These are phyloP conservation scores for Poecilia wingei DNA, from an alignment of 2,797 vertebrate species.

Conservation along the genomic window DNA sequence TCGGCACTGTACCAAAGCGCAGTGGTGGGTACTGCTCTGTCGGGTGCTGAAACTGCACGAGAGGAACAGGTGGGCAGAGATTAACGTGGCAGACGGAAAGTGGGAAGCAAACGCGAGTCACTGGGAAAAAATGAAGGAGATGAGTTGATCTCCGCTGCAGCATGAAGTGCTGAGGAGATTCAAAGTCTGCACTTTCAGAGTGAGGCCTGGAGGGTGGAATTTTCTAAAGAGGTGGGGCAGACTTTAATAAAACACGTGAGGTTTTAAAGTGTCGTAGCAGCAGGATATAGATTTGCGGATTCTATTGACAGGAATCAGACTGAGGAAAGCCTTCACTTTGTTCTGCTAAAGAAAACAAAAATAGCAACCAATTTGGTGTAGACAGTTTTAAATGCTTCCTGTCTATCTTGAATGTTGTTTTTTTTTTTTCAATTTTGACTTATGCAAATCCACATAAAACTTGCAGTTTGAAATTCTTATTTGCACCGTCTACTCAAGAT, in stretches of 20 bases:
- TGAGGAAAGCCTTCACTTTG: background rate
- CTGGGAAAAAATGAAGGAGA: background rate
- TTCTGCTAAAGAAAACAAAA: background rate
- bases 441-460: background rate
- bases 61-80: constrained; percentile 16
- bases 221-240: constrained; percentile 24
- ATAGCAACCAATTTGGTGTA: background rate
- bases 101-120: background rate
- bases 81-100: constrained; percentile 20
- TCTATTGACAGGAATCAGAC: constrained; percentile 22
- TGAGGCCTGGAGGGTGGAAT: background rate
- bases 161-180: constrained; percentile 24
- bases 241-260: constrained; percentile 18
- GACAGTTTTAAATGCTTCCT: background rate
- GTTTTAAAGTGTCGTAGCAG: constrained; percentile 32
- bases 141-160: constrained; percentile 10
- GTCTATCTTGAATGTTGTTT: background rate
- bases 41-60: constrained; percentile 88
- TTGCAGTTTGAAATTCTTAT: background rate
- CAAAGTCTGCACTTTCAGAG: constrained; percentile 35
- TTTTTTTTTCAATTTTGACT: background rate
- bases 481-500: background rate
- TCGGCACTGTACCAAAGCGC: constrained; percentile 92
- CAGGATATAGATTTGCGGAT: constrained; percentile 17
- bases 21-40: constrained; percentile 92